Evolutionary conservation across 2,113 vertebrate species (phyloP).

Genomic region (Oenanthe melanoleuca): DNA sequence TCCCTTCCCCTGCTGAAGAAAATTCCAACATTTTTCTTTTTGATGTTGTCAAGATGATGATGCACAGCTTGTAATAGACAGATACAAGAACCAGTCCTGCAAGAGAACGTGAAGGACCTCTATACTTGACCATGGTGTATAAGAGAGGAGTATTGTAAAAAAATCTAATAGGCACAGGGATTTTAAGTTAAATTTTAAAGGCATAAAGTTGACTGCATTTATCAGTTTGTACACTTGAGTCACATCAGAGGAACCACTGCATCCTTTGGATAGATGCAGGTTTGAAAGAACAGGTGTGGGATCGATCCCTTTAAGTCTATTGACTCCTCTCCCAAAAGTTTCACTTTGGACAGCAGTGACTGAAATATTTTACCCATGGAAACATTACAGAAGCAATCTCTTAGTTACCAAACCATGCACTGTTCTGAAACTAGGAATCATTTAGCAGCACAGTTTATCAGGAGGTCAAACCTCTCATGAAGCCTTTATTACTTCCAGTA

Average conservation of each 20-base stretch:
- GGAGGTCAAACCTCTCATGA: not conserved
- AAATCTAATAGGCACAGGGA: not conserved
- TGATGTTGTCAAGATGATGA: not conserved
- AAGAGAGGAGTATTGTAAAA: not conserved
- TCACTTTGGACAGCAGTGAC: not conserved
- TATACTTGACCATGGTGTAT: not conserved
- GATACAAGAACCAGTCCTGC: not conserved
- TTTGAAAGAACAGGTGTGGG: not conserved
- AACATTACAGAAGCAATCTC: not conserved
- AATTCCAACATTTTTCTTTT: not conserved
- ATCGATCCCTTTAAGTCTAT: not conserved
- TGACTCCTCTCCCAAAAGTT: not conserved
- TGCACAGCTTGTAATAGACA: not conserved
- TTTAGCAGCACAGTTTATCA: not conserved
- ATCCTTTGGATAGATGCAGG: not conserved
- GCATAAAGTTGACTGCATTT: not conserved
- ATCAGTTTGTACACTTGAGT: not conserved
- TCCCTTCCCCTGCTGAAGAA: not conserved
- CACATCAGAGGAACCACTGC: not conserved
- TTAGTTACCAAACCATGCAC: not conserved
- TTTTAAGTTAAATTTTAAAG: not conserved
- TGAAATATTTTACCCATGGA: not conserved
- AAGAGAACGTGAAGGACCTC: not conserved
- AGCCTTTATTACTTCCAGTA: conserved; percentile 24
- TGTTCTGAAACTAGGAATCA: not conserved